phyloP scores from a whole-genome alignment of 2,797 vertebrate species.

The Chaunax sp. region DNA sequence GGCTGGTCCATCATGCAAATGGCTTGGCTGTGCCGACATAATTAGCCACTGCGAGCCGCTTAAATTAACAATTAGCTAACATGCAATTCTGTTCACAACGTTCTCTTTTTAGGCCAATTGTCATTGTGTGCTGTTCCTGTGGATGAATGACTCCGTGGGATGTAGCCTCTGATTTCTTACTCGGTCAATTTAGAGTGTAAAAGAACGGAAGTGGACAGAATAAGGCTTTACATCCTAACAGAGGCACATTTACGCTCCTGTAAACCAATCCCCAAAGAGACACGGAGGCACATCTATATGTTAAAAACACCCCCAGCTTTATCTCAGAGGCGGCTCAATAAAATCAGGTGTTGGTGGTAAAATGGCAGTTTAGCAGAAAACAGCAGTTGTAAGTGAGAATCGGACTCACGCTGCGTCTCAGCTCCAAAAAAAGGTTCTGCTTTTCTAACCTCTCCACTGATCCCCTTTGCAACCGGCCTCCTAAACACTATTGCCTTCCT shows the following conservation, averaged over 20 bases:
- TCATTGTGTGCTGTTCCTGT: constrained; percentile 80
- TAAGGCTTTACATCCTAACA: constrained; percentile 42
- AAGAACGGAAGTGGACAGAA: constrained; percentile 62
- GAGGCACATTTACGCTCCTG: constrained; percentile 31
- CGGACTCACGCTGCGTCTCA: constrained; percentile 73
- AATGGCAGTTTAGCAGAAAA: constrained; percentile 73
- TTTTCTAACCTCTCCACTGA: constrained; percentile 99
- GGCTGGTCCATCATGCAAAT: constrained; percentile 99
- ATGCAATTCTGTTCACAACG: constrained; percentile 96
- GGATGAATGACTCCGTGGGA: constrained; percentile 87
- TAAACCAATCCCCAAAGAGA: constrained; percentile 19
- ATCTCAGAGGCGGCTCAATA: constrained; percentile 57
- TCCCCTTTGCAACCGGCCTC: constrained; percentile 90
- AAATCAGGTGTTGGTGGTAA: constrained; percentile 66
- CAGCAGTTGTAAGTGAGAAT: constrained; percentile 61
- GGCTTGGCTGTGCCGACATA: constrained; percentile 96
- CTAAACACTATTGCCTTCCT: constrained; percentile 87
- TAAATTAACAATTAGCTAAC: constrained; percentile 99
- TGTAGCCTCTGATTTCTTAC: constrained; percentile 87
- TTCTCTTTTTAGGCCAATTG: constrained; percentile 95
- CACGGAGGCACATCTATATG: not conserved
- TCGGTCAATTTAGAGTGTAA: constrained; percentile 85
- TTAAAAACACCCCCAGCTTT: not conserved
- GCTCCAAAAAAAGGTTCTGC: constrained; percentile 88
- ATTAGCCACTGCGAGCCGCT: constrained; percentile 97